Evolutionary conservation across 92 coral and sea anemone species (phyloP), one percentile per base, ranked within the genome.

Genomic region (Pocillopora meandrina): DNA sequence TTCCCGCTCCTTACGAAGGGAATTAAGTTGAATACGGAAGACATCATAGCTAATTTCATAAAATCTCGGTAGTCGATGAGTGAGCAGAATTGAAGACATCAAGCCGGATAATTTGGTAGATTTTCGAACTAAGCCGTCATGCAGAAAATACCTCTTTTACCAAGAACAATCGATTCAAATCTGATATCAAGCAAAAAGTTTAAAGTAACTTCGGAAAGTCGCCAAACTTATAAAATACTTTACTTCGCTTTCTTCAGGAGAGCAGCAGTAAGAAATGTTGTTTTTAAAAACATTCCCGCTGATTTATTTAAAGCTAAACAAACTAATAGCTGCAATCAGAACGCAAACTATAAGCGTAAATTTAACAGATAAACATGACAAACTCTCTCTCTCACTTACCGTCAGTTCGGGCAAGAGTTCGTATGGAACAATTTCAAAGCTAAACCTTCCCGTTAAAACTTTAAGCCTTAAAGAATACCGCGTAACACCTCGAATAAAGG

Each of bases 321-420:
- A 72, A 42, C 78, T 74, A 74, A 74, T 57, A 36, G 74, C 74
- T 60, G 19, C 19, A 56, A 72, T 71, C 18, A 34, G n/a, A 56
- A 70, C 26, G 21, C 69, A 78, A 72, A 42, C 15, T 31, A 21
- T 9, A 12, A 56, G 26, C 35, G 56, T 33, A 73, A 73, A 83
- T 5, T 74, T 55, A 73, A 65, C 58, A 20, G 18, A 42, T 72
- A 83, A 83, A 83, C 80, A 83, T 47, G 20, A 83, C 74, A 83
- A 73, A 14, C 77, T 42, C 52, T 42, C 20, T 0, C 52, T 61
- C 74, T 74, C 79, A 82, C 86, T 73, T 73, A 83, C 86, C 86
- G 86, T 62, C 72, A 83, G 10, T 64, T 55, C 86, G 86, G 86
- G 86, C 86, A 73, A 73, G 80, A 59, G 3, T 62, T 11, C n/a